Evolutionary conservation across 2,797 vertebrate species (phyloP).

Genomic region (Rhinogobio ventralis): DNA sequence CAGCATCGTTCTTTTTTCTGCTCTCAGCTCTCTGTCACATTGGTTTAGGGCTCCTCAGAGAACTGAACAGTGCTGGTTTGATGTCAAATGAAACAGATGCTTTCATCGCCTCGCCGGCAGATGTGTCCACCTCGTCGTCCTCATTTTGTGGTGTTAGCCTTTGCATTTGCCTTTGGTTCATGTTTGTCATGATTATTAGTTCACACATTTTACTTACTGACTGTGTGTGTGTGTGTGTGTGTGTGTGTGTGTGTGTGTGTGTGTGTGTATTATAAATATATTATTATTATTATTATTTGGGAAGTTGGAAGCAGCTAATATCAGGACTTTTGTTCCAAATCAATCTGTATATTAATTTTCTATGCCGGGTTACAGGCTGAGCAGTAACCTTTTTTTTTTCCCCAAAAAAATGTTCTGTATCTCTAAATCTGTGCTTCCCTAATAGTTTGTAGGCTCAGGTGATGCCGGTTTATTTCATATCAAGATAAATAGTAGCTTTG

Average conservation of each 20-base stretch:
- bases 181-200: background rate
- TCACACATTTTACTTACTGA: background rate
- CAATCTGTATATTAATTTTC: background rate
- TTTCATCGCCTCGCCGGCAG: background rate
- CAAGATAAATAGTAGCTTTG: background rate
- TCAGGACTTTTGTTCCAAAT: background rate
- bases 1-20: background rate
- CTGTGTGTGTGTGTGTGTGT: too few species aligned
- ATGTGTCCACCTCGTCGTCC: background rate
- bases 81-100: background rate
- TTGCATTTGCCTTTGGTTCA: background rate
- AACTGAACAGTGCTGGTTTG: slow-evolving; percentile 1
- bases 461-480: background rate
- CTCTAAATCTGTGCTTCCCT: background rate
- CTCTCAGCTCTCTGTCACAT: slow-evolving; percentile 1
- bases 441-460: background rate
- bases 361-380: background rate
- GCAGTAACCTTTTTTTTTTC: background rate
- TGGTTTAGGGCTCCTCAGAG: background rate
- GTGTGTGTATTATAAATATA: background rate
- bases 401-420: background rate
- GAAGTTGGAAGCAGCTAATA: background rate
- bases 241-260: too few species aligned
- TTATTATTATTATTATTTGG: background rate
- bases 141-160: background rate